Percentiles rank a stretch among this genome's conserved stretches.
Conservation (phyloP, 2,113 vertebrate species). For the Dascyllus trimaculatus region DNA sequence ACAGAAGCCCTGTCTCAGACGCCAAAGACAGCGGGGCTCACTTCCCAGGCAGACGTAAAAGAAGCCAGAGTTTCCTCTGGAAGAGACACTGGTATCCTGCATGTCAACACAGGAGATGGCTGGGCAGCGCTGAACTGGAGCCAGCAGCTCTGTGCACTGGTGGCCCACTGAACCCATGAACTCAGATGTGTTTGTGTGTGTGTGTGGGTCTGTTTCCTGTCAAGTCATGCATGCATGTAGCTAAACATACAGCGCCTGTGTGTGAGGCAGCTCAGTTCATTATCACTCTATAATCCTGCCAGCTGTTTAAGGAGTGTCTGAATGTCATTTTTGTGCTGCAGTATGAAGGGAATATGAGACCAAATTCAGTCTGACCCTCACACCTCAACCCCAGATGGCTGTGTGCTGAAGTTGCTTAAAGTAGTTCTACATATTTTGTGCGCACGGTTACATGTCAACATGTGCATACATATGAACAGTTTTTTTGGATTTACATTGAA, state of each 20-base stretch:
- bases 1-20: slow-evolving; percentile 52
- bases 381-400: slow-evolving; percentile 47
- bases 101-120: slow-evolving; percentile 79
- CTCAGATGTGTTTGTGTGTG: slow-evolving; percentile 52
- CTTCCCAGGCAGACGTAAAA: slow-evolving; percentile 74
- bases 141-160: slow-evolving; percentile 53
- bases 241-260: slow-evolving; percentile 56
- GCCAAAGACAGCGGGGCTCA: slow-evolving; percentile 72
- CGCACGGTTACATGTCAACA: slow-evolving; percentile 32
- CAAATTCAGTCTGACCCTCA: slow-evolving; percentile 30
- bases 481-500: slow-evolving; percentile 40
- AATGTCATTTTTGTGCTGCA: slow-evolving; percentile 49
- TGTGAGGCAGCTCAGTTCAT: slow-evolving; percentile 53
- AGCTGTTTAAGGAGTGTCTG: slow-evolving; percentile 58
- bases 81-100: slow-evolving; percentile 79
- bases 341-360: slow-evolving; percentile 30
- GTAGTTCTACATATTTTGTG: slow-evolving; percentile 27
- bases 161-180: slow-evolving; percentile 80
- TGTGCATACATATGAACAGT: slow-evolving; percentile 10
- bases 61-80: slow-evolving; percentile 79
- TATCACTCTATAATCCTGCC: slow-evolving; percentile 63
- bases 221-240: slow-evolving; percentile 57
- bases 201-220: slow-evolving; percentile 70
- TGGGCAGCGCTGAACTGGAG: slow-evolving; percentile 50
- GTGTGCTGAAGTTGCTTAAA: slow-evolving; percentile 2